Base-by-base conservation (phyloP, 2,888 invertebrate genomes). In the Sisyra nigra region DNA sequence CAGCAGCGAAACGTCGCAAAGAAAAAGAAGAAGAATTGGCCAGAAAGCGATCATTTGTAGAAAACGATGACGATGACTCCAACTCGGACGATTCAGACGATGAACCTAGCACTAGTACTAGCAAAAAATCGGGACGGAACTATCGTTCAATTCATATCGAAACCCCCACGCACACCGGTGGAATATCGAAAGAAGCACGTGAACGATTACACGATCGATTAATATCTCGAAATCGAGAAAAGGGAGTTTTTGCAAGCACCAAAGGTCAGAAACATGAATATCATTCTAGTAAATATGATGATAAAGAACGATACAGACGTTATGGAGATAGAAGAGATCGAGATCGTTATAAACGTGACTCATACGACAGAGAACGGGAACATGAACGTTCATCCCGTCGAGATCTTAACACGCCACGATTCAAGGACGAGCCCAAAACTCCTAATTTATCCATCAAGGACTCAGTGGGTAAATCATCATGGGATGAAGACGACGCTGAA, bases 81-180 rank as follows among this genome's bases (percentile, higher is more conserved):
- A 18, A 17, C n/a, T 51, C 45, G 11, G 56, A 57, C 2, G 53
- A 55, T 10, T 49, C 46, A 39, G 44, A 33, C 7, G 48, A 48
- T 11, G 65, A 65, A 13, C 61, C 59, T 17, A 63, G 61, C 6
- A 58, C 55, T 8, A 54, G 51, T 7, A 57, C 54, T 30, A 44
- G 24, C 53, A 48, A 50, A 18, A 64, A 61, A 47, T 49, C 49
- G 5, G 58, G 57, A 42, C 69, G 84, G 38, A 80, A 85, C 58
- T 86, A 92, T 55, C 73, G 94, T 39, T 70, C 75, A 40, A 71
- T 79, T 9, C 74, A 80, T 52, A 81, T 82, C 53, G 94, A 96
- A 65, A 94, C 94, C 1, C 96, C 96, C 0, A 86, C 93, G 0
- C 80, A 94, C 55, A 91, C 93, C 0, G 94, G 93, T 3, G 94